Base-by-base conservation (phyloP, 2,888 invertebrate species). In the Pterobdella sp. region DNA sequence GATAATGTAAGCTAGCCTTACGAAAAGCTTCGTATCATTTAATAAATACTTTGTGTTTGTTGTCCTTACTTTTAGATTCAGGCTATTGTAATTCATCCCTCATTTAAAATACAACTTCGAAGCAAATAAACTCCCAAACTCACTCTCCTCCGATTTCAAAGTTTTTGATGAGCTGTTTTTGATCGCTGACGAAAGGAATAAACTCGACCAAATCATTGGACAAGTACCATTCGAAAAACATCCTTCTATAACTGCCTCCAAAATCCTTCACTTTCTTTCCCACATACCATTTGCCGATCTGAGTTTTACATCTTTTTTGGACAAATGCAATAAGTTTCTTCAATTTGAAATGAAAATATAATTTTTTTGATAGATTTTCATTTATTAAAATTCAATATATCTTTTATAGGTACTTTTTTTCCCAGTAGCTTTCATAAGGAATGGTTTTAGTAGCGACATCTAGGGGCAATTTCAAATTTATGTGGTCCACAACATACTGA, bases 211-310 rank as follows among this genome's bases (percentile, higher is more conserved):
- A 22, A 26, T 36, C 14, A 14, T 60, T 26, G 31, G 26, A 14
- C 26, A 70, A 32, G 49, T 34, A 34, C 1, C 34, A 22, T 35
- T 70, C 70, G 60, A 70, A 70, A 26, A 70, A 70, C 32, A 70
- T 10, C 35, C 70, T 29, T 32, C 34, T 70, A 60, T 70, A 35
- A 36, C 63, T 70, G 34, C 36, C 35, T 14, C 29, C 70, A 32
- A 32, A 60, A 1, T 56, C 60, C n/a, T 29, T 22, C 70, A 70
- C 34, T 7, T 70, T 60, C 34, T 31, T n/a, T 18, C 22, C 7
- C n/a, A 26, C 60, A 22, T 60, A 60, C 31, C 31, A n/a, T 60
- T 32, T 4, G 31, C 7, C 42, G 3, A n/a, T 4, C 26, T 31
- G 36, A 2, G 4, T 4, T 32, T 36, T 10, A 14, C 32, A 34